Percentiles rank a stretch among this genome's conserved stretches.
Evolutionary conservation across 2,113 vertebrate genomes (phyloP).

Genomic region (Climacteris rufus): DNA sequence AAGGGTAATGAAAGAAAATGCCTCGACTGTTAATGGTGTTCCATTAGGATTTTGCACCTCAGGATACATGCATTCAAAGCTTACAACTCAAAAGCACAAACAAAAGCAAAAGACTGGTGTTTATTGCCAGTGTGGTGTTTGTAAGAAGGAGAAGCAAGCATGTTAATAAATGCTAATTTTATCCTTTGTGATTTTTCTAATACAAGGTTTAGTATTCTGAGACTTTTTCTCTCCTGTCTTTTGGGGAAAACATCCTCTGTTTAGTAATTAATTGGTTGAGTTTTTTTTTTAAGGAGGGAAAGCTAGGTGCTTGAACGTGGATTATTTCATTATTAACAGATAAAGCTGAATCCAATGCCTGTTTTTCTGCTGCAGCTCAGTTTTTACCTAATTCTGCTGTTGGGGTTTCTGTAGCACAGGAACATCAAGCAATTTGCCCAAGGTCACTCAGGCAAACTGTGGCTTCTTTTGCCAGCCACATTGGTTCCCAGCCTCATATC

Average conservation of each 20-base stretch:
- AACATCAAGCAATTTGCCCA: constrained; percentile 2
- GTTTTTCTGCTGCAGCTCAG: not conserved
- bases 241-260: not conserved
- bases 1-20: not conserved
- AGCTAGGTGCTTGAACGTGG: not conserved
- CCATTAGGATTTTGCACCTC: not conserved
- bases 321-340: not conserved
- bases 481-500: not conserved
- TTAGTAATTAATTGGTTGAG: not conserved
- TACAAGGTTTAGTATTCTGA: not conserved
- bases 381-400: not conserved
- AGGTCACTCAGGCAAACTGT: not conserved
- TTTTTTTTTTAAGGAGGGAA: not conserved
- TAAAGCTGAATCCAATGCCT: not conserved
- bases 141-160: not conserved
- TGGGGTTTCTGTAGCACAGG: not conserved
- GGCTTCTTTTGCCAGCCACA: not conserved
- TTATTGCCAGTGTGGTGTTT: not conserved
- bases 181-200: not conserved
- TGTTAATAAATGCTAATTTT: not conserved
- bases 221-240: not conserved
- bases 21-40: not conserved
- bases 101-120: not conserved
- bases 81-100: not conserved
- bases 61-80: not conserved